Percentiles rank a stretch among this genome's conserved stretches.
phyloP scores from a whole-genome alignment of 2,888 invertebrate genomes.

The Steinernema carpocapsae region DNA sequence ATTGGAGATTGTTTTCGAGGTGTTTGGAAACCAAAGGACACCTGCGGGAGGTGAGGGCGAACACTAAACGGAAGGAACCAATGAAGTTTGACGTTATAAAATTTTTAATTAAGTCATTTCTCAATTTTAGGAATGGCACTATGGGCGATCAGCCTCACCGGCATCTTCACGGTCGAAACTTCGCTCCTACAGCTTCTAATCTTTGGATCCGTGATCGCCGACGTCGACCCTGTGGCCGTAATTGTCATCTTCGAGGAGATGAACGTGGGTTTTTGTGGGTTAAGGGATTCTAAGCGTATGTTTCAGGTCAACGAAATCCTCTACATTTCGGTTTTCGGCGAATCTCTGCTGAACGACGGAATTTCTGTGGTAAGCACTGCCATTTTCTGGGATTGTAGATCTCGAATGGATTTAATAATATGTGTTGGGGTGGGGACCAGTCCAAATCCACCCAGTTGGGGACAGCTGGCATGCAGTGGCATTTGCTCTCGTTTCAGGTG shows the following conservation, averaged over 20 bases:
- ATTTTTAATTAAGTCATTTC: too few species aligned
- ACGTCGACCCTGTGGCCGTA: constrained; percentile 68
- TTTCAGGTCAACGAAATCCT: constrained; percentile 64
- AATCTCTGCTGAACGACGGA: constrained; percentile 94
- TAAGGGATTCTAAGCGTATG: neutral
- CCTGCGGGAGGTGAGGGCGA: too few species aligned
- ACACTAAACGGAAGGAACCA: too few species aligned
- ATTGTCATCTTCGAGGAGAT: constrained; percentile 68
- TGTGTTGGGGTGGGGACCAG: too few species aligned
- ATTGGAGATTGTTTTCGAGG: too few species aligned
- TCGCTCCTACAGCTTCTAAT: constrained; percentile 59
- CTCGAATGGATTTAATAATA: too few species aligned
- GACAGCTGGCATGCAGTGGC: too few species aligned
- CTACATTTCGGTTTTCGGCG: constrained; percentile 71
- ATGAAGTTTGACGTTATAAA: too few species aligned
- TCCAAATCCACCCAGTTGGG: too few species aligned
- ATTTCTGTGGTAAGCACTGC: constrained; percentile 73
- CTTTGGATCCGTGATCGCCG: constrained; percentile 67
- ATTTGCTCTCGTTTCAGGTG: constrained; percentile 41
- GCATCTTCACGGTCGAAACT: constrained; percentile 62
- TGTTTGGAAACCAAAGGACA: too few species aligned
- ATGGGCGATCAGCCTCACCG: constrained; percentile 62
- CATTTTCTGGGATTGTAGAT: too few species aligned
- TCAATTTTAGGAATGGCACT: constrained; percentile 56
- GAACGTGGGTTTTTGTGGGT: constrained; percentile 41